phyloP scores from a whole-genome alignment of 1,140 invertebrate species.

The Pseudomyrmex pallidus region DNA sequence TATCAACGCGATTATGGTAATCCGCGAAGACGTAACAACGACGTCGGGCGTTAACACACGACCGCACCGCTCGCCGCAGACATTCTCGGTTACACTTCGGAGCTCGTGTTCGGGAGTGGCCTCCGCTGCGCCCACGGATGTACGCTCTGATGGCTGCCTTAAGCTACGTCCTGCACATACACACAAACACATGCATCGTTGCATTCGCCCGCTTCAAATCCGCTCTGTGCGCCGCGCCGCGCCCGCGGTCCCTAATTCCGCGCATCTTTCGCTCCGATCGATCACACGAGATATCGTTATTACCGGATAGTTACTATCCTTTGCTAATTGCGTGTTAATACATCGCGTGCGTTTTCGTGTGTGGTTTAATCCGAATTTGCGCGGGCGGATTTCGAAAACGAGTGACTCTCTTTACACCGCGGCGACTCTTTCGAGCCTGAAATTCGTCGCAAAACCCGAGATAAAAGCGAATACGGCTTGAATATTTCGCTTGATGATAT shows the following conservation, averaged over 20 bases:
- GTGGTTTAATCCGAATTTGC: conserved; percentile 16
- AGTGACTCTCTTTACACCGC: neutral
- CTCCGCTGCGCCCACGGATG: conserved; percentile 75
- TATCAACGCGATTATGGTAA: conserved; percentile 69
- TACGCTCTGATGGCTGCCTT: conserved; percentile 74
- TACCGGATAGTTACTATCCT: conserved; percentile 54
- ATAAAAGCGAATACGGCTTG: neutral
- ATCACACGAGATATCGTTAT: conserved; percentile 65
- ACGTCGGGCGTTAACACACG: conserved; percentile 6
- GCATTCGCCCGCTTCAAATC: conserved; percentile 48
- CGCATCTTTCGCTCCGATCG: conserved; percentile 61
- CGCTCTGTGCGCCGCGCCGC: neutral
- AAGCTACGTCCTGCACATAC: conserved; percentile 66
- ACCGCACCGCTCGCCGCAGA: conserved; percentile 39
- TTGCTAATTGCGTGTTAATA: conserved; percentile 65
- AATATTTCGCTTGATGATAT: neutral
- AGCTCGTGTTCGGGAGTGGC: conserved; percentile 66
- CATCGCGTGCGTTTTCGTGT: conserved; percentile 55
- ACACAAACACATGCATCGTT: conserved; percentile 24
- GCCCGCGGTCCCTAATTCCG: conserved; percentile 39
- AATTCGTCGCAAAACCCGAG: neutral
- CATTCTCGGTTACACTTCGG: conserved; percentile 66
- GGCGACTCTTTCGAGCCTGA: too few relatives aligned
- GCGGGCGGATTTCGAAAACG: neutral
- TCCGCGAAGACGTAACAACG: conserved; percentile 64